Percentiles rank a stretch among this genome's conserved stretches.
These are phyloP conservation scores for Probaryconus sp. DNA, from an alignment of 1,140 invertebrate genomes.

Conservation along the genomic window DNA sequence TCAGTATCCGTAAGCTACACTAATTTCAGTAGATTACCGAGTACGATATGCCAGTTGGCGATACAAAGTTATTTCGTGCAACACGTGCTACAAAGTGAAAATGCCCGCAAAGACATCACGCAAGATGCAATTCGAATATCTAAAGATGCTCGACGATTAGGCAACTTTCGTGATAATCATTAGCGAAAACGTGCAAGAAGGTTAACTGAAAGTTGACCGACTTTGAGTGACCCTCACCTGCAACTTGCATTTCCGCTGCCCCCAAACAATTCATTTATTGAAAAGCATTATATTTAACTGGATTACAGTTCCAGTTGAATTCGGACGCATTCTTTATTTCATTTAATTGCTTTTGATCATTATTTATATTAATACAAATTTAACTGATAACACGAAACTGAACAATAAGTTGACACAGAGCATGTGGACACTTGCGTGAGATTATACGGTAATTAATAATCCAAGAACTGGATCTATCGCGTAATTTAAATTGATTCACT, in stretches of 20 bases:
- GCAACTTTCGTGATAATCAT: conserved; percentile 48
- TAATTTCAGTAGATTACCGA: conserved; percentile 18
- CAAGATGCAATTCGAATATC: conserved; percentile 3
- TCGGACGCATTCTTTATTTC: no score
- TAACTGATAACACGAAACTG: no score
- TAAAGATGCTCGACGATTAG: conserved; percentile 38
- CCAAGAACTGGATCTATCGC: background rate
- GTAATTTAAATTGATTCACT: conserved; percentile 37
- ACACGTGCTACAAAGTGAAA: conserved; percentile 39
- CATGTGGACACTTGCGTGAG: no score
- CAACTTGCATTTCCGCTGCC: no score
- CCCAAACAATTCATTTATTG: no score
- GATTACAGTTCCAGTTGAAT: no score
- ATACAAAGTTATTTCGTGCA: conserved; percentile 6
- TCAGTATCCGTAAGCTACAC: background rate
- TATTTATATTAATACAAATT: no score
- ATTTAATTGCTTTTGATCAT: no score
- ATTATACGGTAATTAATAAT: conserved; percentile 3
- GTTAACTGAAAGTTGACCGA: conserved; percentile 43
- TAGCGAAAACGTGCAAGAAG: conserved; percentile 41
- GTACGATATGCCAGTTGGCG: no score
- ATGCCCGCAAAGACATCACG: conserved; percentile 34
- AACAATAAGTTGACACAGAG: no score
- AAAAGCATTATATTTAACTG: conserved; percentile 21
- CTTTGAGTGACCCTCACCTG: conserved; percentile 10